These are phyloP conservation scores for Tapera naevia DNA, from an alignment of 2,797 vertebrate species.

Conservation along the genomic window DNA sequence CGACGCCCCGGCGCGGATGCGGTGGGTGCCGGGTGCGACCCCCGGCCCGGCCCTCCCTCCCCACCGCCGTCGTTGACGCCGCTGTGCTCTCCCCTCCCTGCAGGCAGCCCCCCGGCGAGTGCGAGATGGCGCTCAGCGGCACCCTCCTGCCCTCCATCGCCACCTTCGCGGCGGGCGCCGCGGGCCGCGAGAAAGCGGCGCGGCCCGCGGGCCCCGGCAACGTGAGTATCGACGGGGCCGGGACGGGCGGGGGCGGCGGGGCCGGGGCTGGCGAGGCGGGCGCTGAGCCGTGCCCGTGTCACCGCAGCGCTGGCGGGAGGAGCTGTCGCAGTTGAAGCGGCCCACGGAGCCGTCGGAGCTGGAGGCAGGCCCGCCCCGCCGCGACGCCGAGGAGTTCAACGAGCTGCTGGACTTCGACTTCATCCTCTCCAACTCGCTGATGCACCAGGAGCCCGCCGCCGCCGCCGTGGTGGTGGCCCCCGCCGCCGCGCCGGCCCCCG, in stretches of 20 bases:
- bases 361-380: constrained; percentile 74
- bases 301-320: constrained; percentile 92
- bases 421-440: constrained; percentile 93
- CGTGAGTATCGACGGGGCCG: constrained; percentile 80
- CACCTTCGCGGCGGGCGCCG: constrained; percentile 87
- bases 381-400: constrained; percentile 88
- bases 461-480: constrained; percentile 78
- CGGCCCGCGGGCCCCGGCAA: constrained; percentile 82
- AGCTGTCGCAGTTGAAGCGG: constrained; percentile 89
- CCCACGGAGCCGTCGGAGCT: constrained; percentile 71
- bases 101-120: constrained; percentile 93
- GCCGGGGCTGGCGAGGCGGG: not conserved
- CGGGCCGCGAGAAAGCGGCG: constrained; percentile 83
- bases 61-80: not conserved
- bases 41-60: not conserved
- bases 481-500: constrained; percentile 80
- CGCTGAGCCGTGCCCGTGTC: not conserved
- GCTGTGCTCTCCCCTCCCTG: constrained; percentile 12
- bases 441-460: constrained; percentile 80
- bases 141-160: constrained; percentile 94
- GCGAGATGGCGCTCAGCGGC: constrained; percentile 95
- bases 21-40: not conserved
- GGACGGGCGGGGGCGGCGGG: not conserved
- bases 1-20: constrained; percentile 25
- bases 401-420: constrained; percentile 96